phyloP scores from a whole-genome alignment of 2,888 invertebrate species.

The Dyspetes luteomarginatus region DNA sequence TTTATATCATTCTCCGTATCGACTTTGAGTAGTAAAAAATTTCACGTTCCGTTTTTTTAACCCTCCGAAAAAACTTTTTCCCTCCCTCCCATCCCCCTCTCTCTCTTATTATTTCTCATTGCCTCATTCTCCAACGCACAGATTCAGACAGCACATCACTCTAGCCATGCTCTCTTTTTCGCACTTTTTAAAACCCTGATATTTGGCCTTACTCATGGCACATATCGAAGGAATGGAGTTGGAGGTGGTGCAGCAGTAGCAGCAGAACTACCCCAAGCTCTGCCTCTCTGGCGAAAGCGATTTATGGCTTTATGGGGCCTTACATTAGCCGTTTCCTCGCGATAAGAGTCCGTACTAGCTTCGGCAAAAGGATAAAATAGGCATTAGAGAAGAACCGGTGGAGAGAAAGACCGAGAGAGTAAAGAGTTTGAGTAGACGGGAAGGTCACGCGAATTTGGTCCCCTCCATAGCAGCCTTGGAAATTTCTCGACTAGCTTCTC shows the following conservation, averaged over 20 bases:
- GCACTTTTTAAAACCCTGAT: not conserved
- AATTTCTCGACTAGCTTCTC: slow-evolving; percentile 49
- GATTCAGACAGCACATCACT: not conserved
- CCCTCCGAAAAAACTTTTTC: not conserved
- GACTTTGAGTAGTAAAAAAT: slow-evolving; percentile 21
- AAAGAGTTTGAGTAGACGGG: slow-evolving; percentile 45
- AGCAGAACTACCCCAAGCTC: slow-evolving; percentile 8
- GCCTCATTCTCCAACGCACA: not conserved
- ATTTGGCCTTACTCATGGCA: not conserved
- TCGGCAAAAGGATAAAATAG: slow-evolving; percentile 39
- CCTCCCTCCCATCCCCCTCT: not conserved
- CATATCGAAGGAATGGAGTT: slow-evolving; percentile 15
- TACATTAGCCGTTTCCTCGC: slow-evolving; percentile 59
- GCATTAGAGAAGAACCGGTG: slow-evolving; percentile 27
- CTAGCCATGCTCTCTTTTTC: not conserved
- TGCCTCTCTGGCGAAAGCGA: slow-evolving; percentile 40
- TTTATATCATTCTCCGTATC: slow-evolving; percentile 53
- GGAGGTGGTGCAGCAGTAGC: slow-evolving; percentile 34
- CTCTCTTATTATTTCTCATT: not conserved
- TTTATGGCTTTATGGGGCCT: slow-evolving; percentile 64
- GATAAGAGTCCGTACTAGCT: slow-evolving; percentile 57
- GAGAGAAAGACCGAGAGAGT: slow-evolving; percentile 23
- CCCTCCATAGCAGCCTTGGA: slow-evolving; percentile 14
- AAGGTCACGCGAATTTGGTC: slow-evolving; percentile 57
- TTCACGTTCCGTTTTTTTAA: slow-evolving; percentile 8